Evolutionary conservation across 92 coral and sea anemone species (phyloP).

Genomic region (Heteractis magnifica): DNA sequence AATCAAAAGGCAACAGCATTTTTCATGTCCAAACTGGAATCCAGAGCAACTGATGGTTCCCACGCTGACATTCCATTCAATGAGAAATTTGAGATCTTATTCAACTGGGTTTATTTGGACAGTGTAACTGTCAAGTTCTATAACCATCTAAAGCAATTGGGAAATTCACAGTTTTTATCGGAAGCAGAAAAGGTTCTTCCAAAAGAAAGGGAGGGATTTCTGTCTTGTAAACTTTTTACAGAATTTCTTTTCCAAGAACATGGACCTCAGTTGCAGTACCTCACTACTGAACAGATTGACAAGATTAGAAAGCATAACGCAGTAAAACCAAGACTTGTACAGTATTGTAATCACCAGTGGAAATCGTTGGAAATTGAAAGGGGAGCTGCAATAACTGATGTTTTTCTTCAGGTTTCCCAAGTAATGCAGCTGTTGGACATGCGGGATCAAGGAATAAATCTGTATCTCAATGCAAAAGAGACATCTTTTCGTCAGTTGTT

Average conservation of each 20-base stretch:
- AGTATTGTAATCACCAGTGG: constrained; percentile 58
- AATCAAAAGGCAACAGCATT: constrained; percentile 12
- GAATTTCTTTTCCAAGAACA: constrained; percentile 39
- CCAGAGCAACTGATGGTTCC: constrained; percentile 16
- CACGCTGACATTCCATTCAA: constrained; percentile 44
- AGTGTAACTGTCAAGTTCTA: constrained; percentile 38
- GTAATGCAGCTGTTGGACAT: constrained; percentile 53
- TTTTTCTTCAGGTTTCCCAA: constrained; percentile 64
- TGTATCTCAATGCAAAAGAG: constrained; percentile 63
- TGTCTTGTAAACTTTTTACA: constrained; percentile 45
- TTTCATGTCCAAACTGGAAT: constrained; percentile 19
- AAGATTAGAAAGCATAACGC: constrained; percentile 26
- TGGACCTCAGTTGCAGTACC: constrained; percentile 27
- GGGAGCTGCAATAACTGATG: constrained; percentile 54
- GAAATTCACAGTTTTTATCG: constrained; percentile 1
- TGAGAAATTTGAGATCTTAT: constrained; percentile 48
- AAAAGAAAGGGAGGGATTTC: constrained; percentile 13
- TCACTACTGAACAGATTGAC: constrained; percentile 14
- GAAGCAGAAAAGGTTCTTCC: neutral
- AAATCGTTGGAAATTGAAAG: constrained; percentile 14
- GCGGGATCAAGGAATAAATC: constrained; percentile 12
- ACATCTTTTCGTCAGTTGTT: constrained; percentile 28
- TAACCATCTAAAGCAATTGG: constrained; percentile 24
- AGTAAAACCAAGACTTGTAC: constrained; percentile 46
- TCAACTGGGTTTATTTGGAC: constrained; percentile 56